Percentiles rank a stretch among this genome's conserved stretches.
Evolutionary conservation across 1,140 invertebrate species (phyloP).

Genomic region (Eulimnadia texana): DNA sequence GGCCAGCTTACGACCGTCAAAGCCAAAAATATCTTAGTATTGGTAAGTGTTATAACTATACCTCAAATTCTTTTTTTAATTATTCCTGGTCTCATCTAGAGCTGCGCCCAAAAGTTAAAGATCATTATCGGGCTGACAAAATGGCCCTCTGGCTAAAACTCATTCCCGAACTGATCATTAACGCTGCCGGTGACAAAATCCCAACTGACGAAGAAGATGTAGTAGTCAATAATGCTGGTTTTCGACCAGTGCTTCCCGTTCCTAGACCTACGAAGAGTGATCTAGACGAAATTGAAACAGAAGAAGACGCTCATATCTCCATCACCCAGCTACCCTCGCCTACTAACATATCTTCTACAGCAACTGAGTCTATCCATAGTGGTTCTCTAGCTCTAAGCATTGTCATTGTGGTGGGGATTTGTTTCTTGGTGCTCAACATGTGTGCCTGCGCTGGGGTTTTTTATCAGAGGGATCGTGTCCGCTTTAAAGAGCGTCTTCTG

Average conservation of each 20-base stretch:
- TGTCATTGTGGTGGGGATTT: slow-evolving; percentile 55
- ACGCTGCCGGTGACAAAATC: not conserved
- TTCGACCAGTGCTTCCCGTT: not conserved
- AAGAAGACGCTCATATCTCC: not conserved
- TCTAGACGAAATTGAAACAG: not conserved
- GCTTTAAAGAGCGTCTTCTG: slow-evolving; percentile 34
- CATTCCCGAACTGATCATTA: slow-evolving; percentile 34
- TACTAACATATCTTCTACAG: not conserved
- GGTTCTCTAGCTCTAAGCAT: slow-evolving; percentile 43
- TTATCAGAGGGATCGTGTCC: slow-evolving; percentile 48
- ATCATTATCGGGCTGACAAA: slow-evolving; percentile 37
- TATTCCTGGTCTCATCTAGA: slow-evolving; percentile 17
- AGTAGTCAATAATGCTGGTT: not conserved
- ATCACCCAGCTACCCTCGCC: not conserved
- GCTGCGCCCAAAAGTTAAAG: slow-evolving; percentile 26
- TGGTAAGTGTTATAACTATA: slow-evolving; percentile 32
- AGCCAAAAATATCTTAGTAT: slow-evolving; percentile 59
- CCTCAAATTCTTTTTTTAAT: not conserved
- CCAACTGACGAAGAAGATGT: slow-evolving; percentile 1
- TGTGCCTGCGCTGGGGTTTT: slow-evolving; percentile 59
- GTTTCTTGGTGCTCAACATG: slow-evolving; percentile 69
- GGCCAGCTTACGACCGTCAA: slow-evolving; percentile 57
- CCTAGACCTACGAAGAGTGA: not conserved
- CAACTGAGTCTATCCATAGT: slow-evolving; percentile 14
- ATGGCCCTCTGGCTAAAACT: slow-evolving; percentile 40